Evolutionary conservation across 2,113 vertebrate species (phyloP).

Genomic region (Heliornis fulica): DNA sequence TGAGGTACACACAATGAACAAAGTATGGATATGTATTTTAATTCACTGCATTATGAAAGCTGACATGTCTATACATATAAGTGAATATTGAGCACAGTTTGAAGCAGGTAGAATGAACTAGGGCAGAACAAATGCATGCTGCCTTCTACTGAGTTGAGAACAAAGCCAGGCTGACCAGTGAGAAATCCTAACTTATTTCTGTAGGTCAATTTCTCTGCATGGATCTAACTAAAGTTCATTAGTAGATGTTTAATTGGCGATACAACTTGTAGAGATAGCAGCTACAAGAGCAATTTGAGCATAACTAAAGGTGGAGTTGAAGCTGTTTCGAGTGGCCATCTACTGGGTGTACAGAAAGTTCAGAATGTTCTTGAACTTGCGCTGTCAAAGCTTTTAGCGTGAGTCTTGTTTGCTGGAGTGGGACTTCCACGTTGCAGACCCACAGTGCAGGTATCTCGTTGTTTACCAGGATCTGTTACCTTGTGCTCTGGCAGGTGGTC

Average conservation of each 20-base stretch:
- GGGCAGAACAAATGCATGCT: neutral
- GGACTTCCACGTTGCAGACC: neutral
- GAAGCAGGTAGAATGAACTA: neutral
- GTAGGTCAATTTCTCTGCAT: slow-evolving; percentile 14
- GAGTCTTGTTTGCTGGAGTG: neutral
- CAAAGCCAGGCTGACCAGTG: neutral
- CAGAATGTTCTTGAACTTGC: neutral
- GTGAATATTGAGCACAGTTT: neutral
- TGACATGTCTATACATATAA: neutral
- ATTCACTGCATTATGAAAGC: neutral
- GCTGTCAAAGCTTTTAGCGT: neutral
- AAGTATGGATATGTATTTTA: neutral
- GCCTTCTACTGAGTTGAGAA: neutral
- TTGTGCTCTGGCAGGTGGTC: neutral
- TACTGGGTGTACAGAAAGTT: neutral
- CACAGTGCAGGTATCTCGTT: neutral
- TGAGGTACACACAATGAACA: neutral
- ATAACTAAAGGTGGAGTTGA: neutral
- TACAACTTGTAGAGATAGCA: neutral
- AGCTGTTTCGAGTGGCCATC: neutral
- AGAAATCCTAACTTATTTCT: neutral
- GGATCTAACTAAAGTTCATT: slow-evolving; percentile 5
- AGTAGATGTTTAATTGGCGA: neutral
- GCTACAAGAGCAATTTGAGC: neutral
- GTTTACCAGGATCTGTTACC: neutral